Conservation (phyloP, 2,797 vertebrate species). For the Sebastes iracundus region DNA sequence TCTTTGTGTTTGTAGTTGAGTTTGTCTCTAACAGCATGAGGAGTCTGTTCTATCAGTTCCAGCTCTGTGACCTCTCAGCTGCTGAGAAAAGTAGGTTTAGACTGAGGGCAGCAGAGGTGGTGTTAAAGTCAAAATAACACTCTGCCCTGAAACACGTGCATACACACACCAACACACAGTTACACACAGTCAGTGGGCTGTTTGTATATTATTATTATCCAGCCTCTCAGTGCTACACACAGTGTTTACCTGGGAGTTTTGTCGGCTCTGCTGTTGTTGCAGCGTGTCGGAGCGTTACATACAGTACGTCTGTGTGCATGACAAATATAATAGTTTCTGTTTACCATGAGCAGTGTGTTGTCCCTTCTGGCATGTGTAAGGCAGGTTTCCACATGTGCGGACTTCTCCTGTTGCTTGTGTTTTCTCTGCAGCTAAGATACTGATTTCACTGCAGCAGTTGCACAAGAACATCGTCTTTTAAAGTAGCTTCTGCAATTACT, state of each 20-base stretch:
- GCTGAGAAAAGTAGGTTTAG: conserved; percentile 1
- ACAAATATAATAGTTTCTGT: conserved; percentile 29
- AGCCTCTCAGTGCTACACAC: neutral
- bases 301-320: neutral
- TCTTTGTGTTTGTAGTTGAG: neutral
- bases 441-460: conserved; percentile 13
- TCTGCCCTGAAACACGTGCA: neutral
- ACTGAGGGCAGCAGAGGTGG: conserved; percentile 13
- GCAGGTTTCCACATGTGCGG: conserved; percentile 74
- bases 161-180: neutral
- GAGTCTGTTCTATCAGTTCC: conserved; percentile 2
- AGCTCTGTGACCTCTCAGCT: conserved; percentile 9
- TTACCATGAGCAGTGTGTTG: conserved; percentile 10
- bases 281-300: neutral
- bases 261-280: conserved; percentile 12
- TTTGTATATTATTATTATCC: conserved; percentile 1
- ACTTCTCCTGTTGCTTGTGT: neutral
- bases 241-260: conserved; percentile 17
- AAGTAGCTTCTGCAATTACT: neutral
- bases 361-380: conserved; percentile 54
- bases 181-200: neutral
- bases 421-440: neutral
- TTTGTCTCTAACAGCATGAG: conserved; percentile 5
- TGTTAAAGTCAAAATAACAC: conserved; percentile 20
- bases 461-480: neutral